These are phyloP conservation scores for Ellobium chinense DNA, from an alignment of 2,888 invertebrate species.

Conservation along the genomic window DNA sequence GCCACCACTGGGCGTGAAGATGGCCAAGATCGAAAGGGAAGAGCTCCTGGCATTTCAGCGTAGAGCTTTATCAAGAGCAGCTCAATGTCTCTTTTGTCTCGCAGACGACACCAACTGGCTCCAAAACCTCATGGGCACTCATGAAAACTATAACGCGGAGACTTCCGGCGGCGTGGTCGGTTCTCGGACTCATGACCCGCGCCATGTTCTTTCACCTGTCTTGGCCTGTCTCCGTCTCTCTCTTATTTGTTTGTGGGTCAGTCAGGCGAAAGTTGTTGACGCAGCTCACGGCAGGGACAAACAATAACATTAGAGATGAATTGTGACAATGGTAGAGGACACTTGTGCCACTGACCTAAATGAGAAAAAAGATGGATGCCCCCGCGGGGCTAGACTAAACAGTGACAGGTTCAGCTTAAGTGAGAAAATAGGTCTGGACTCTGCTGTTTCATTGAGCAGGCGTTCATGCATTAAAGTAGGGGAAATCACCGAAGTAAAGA, in stretches of 20 bases:
- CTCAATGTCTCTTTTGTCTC: constrained; percentile 1
- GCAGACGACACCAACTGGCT: background rate
- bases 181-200: background rate
- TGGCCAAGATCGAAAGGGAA: too few relatives aligned
- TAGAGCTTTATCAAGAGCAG: background rate
- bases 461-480: too few relatives aligned
- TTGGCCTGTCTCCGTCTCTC: background rate
- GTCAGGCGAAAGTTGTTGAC: constrained; percentile 22
- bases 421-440: background rate
- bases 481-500: too few relatives aligned
- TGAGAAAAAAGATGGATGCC: background rate
- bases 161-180: constrained; percentile 35
- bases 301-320: background rate
- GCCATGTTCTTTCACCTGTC: constrained; percentile 24
- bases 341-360: constrained; percentile 38
- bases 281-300: background rate
- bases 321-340: background rate
- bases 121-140: constrained; percentile 11
- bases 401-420: background rate
- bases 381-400: constrained; percentile 1
- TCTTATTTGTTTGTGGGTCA: constrained; percentile 7
- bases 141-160: constrained; percentile 2
- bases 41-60: too few relatives aligned
- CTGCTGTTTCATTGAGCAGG: too few relatives aligned
- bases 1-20: background rate